Conservation (phyloP, 2,113 vertebrate genomes). For the Psilopogon haemacephalus region DNA sequence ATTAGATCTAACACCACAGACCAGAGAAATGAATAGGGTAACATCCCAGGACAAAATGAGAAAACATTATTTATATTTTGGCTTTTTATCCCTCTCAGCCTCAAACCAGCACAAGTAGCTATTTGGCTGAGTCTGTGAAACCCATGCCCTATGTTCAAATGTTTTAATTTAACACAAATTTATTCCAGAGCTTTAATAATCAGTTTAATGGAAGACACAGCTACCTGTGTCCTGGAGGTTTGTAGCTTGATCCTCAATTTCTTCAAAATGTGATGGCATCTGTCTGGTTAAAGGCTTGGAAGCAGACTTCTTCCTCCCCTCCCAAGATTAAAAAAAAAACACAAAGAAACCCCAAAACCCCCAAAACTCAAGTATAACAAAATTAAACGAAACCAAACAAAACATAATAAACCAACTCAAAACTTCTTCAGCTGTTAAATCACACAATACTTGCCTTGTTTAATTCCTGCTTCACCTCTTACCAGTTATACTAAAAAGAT, state of each 20-base stretch:
- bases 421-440: background rate
- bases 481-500: background rate
- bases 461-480: background rate
- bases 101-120: background rate
- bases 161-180: slow-evolving; percentile 47
- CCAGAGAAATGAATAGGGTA: no score
- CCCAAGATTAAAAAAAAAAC: background rate
- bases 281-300: background rate
- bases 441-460: background rate
- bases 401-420: no score
- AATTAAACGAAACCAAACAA: no score
- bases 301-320: background rate
- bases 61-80: no score
- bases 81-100: no score
- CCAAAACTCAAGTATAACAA: no score
- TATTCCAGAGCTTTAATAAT: slow-evolving; percentile 40
- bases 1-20: no score
- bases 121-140: background rate
- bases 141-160: slow-evolving; percentile 45
- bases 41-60: no score
- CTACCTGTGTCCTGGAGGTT: slow-evolving; percentile 2
- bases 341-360: background rate
- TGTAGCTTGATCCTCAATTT: background rate
- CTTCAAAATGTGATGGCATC: slow-evolving; percentile 9
- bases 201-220: slow-evolving; percentile 24